phyloP scores from a whole-genome alignment of 1,140 invertebrate species.

The Pseudoatta argentina region DNA sequence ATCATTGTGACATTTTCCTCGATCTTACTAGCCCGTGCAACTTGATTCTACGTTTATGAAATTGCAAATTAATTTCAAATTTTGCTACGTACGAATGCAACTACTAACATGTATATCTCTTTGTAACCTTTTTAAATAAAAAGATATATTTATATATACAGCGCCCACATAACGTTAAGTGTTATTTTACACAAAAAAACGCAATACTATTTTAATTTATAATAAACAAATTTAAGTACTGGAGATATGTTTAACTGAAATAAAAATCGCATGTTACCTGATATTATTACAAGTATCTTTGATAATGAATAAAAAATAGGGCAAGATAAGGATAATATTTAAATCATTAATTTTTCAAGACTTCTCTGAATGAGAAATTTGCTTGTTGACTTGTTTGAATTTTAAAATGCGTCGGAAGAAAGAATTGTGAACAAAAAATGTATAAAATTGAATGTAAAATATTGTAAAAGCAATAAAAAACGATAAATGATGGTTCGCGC shows the following conservation, averaged over 20 bases:
- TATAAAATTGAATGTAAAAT: neutral
- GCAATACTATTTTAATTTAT: neutral
- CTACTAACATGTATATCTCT: neutral
- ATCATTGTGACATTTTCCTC: constrained; percentile 57
- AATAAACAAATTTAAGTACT: constrained; percentile 28
- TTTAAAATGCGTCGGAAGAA: neutral
- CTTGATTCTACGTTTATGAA: constrained; percentile 38
- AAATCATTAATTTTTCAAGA: neutral
- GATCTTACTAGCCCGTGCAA: constrained; percentile 36
- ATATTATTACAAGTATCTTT: neutral
- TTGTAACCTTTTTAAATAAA: constrained; percentile 9
- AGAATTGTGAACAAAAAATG: neutral
- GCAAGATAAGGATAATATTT: neutral
- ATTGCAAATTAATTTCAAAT: constrained; percentile 50
- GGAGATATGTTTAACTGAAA: neutral
- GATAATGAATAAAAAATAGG: neutral
- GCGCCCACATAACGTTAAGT: neutral
- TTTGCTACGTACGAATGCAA: neutral
- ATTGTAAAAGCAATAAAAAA: neutral
- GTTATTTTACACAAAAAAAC: neutral
- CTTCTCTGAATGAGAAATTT: neutral
- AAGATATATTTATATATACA: constrained; percentile 6
- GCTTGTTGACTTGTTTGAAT: neutral
- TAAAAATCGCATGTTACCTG: neutral
- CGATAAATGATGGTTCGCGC: constrained; percentile 25